Percentiles rank a stretch among this genome's conserved stretches.
These are phyloP conservation scores for Phalacrocorax pelagicus DNA, from an alignment of 2,113 vertebrate species.

Conservation along the genomic window DNA sequence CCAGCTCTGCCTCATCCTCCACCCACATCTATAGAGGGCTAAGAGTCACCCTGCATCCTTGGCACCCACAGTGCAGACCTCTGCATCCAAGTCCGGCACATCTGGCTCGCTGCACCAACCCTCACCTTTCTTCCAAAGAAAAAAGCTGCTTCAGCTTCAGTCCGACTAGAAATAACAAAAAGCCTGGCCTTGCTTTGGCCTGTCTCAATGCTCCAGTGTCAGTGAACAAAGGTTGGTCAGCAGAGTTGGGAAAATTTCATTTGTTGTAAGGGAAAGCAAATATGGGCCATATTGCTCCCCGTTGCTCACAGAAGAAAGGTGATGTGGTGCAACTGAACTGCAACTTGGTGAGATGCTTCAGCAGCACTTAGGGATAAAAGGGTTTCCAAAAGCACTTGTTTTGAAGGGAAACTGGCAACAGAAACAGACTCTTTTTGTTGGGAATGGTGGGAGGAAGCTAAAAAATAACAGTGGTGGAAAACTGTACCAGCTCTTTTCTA, in stretches of 20 bases:
- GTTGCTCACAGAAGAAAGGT: neutral
- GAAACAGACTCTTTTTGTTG: constrained; percentile 3
- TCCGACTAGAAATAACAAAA: fast-evolving
- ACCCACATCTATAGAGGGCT: neutral
- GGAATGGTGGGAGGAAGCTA: constrained; percentile 59
- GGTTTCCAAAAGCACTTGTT: neutral
- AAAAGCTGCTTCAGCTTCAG: neutral
- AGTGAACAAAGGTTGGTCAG: neutral
- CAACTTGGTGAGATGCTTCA: neutral
- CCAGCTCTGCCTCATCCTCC: neutral
- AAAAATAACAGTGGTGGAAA: constrained; percentile 56
- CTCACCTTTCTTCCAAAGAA: neutral
- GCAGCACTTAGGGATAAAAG: neutral
- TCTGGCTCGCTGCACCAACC: neutral
- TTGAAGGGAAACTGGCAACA: constrained; percentile 24
- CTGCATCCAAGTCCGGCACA: neutral
- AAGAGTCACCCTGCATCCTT: neutral
- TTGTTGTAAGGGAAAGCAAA: neutral
- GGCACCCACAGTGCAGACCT: neutral
- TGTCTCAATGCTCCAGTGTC: neutral
- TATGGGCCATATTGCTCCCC: fast-evolving
- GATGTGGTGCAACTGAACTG: neutral
- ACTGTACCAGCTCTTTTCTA: constrained; percentile 54
- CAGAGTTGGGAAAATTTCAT: neutral
- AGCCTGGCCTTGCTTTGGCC: neutral